These are phyloP conservation scores for Noturus placidus DNA, from an alignment of 2,113 vertebrate genomes.

Conservation along the genomic window DNA sequence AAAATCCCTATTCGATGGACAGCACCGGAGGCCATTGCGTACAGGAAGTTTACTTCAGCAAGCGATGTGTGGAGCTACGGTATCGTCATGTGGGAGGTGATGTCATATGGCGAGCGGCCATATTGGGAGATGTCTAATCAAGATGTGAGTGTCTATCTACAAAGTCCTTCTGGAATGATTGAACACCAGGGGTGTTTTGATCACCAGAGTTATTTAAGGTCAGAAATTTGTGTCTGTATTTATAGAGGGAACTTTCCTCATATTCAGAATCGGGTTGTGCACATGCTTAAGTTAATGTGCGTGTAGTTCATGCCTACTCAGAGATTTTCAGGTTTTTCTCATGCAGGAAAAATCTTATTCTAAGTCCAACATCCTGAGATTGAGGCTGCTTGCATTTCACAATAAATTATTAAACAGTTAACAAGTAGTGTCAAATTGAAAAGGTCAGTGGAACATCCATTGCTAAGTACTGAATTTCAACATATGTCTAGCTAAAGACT, in stretches of 20 bases:
- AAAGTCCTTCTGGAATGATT: not conserved
- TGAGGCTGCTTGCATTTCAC: not conserved
- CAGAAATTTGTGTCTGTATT: not conserved
- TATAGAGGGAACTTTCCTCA: not conserved
- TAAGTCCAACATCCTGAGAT: not conserved
- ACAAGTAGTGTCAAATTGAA: not conserved
- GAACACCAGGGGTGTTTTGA: not conserved
- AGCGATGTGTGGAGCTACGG: constrained; percentile 79
- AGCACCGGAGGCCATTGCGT: constrained; percentile 76
- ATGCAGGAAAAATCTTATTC: not conserved
- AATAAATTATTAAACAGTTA: constrained; percentile 1
- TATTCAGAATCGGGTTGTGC: not conserved
- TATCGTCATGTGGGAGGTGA: constrained; percentile 80
- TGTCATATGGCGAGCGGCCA: constrained; percentile 77
- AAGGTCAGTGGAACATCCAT: not conserved
- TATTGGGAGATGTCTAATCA: constrained; percentile 82
- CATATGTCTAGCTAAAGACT: not conserved
- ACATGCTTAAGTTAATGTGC: not conserved
- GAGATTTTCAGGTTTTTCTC: not conserved
- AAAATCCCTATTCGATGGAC: constrained; percentile 80
- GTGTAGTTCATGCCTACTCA: not conserved
- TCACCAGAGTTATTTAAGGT: not conserved
- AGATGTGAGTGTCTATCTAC: constrained; percentile 69
- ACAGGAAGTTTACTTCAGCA: constrained; percentile 78
- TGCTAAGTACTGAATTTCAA: not conserved